These are phyloP conservation scores for Pelecanus crispus DNA, from an alignment of 2,113 vertebrate species.

Conservation along the genomic window DNA sequence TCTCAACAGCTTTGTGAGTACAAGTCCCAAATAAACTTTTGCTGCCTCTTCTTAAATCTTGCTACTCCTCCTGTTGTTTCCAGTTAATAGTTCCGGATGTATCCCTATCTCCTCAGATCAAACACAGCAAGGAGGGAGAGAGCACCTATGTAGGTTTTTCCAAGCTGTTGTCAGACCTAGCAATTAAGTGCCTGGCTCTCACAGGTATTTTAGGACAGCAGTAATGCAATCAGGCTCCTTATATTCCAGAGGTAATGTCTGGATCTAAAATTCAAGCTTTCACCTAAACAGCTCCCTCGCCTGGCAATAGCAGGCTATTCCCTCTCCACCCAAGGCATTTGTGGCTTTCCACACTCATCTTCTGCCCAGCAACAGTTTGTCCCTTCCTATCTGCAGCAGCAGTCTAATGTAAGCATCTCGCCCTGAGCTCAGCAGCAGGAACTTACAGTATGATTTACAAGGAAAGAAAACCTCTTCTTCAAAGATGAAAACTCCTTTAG, in stretches of 20 bases:
- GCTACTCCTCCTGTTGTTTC: background rate
- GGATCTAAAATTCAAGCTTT: background rate
- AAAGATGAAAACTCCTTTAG: conserved; percentile 53
- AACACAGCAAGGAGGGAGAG: background rate
- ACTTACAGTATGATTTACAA: conserved; percentile 33
- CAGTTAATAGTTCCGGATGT: background rate
- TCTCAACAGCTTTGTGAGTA: background rate
- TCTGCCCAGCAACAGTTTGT: conserved; percentile 49
- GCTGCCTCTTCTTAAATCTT: background rate
- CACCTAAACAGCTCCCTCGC: background rate
- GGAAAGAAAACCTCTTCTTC: background rate
- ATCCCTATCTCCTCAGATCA: background rate
- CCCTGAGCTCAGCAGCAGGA: conserved; percentile 14
- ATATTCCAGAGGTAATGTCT: background rate
- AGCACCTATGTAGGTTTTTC: background rate
- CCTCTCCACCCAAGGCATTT: background rate
- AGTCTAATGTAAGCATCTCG: background rate
- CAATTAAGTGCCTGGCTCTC: background rate
- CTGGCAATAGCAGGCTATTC: background rate
- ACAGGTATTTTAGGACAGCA: background rate
- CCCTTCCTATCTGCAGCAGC: background rate
- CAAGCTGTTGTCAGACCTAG: background rate
- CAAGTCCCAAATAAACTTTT: background rate
- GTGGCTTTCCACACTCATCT: background rate
- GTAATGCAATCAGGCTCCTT: background rate